Conservation (phyloP, 2,797 vertebrate genomes). For the Cryptoprocta ferox region DNA sequence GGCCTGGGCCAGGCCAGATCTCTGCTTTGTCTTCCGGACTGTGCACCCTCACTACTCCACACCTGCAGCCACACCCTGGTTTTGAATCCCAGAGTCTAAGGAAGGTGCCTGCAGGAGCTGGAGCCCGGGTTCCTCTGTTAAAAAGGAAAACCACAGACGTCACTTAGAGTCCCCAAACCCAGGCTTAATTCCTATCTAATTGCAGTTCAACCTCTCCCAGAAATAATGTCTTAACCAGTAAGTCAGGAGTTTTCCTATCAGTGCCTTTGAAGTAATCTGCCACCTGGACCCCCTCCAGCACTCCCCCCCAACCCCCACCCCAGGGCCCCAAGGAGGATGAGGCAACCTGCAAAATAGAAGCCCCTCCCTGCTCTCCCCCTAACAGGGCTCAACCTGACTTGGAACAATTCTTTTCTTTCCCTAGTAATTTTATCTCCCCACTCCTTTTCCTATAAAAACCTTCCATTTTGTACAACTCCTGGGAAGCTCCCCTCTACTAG, state of each 20-base stretch:
- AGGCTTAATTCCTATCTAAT: neutral
- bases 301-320: neutral
- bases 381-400: too few species aligned
- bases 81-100: neutral
- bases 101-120: neutral
- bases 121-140: neutral
- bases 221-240: neutral
- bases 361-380: neutral
- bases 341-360: neutral
- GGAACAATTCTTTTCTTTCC: neutral
- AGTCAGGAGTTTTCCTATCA: neutral
- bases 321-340: neutral
- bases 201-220: neutral
- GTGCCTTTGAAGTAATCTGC: neutral
- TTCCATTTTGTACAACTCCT: neutral
- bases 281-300: neutral
- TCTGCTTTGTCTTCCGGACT: too few species aligned
- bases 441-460: neutral
- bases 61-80: neutral
- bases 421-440: neutral
- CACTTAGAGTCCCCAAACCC: neutral
- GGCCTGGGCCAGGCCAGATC: neutral
- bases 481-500: neutral
- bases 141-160: neutral
- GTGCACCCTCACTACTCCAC: rapidly evolving